A percentile compares a stretch with the other conserved stretches of the same genome.
Evolutionary conservation across 2,888 invertebrate genomes (phyloP).

Genomic region (Globia sparganii): DNA sequence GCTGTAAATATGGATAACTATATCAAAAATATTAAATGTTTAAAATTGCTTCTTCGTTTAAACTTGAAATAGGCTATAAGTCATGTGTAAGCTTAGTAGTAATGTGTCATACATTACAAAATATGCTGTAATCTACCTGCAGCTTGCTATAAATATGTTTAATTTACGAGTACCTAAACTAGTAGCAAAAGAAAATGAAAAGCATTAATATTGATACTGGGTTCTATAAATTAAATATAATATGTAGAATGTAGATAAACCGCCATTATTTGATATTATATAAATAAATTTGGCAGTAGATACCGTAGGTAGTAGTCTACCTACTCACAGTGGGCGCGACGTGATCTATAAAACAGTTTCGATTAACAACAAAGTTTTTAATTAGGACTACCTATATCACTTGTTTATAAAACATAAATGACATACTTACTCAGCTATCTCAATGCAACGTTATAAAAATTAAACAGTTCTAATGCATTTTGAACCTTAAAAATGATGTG

Average conservation of each 20-base stretch:
- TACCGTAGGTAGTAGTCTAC: slow-evolving; percentile 68
- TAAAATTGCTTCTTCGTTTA: background rate
- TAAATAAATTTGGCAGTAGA: slow-evolving; percentile 66
- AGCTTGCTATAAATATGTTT: background rate
- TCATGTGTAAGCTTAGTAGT: background rate
- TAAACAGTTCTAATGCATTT: background rate
- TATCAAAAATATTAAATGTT: background rate
- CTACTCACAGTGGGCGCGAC: slow-evolving; percentile 70
- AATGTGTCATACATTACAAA: background rate
- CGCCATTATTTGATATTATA: slow-evolving; percentile 38
- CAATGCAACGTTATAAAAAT: background rate
- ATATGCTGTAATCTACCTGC: slow-evolving; percentile 10
- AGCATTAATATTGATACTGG: background rate
- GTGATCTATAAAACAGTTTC: slow-evolving; percentile 71
- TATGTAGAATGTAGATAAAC: slow-evolving; percentile 21
- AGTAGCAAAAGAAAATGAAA: background rate
- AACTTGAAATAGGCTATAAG: background rate
- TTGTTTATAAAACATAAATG: background rate
- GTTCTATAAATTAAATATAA: background rate
- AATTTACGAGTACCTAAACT: background rate
- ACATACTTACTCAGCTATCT: background rate
- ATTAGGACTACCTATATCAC: slow-evolving; percentile 20
- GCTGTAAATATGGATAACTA: background rate
- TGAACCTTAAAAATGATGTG: background rate
- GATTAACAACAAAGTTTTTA: slow-evolving; percentile 69